Evolutionary conservation across 2,888 invertebrate genomes (phyloP), one percentile per base, ranked within the genome.

Genomic region (Anticlea derivata): DNA sequence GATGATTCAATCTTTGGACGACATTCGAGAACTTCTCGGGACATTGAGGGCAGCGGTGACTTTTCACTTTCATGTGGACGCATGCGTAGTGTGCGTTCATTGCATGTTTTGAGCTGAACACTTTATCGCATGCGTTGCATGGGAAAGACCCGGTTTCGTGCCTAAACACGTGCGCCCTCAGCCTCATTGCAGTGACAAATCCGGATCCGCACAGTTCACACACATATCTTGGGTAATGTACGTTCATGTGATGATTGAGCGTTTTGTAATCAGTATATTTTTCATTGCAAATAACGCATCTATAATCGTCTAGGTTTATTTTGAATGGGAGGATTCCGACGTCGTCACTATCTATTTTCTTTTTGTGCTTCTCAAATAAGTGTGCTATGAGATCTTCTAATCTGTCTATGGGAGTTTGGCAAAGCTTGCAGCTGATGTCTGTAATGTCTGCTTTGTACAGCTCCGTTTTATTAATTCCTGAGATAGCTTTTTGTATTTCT

Each of bases 91-190:
- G 92, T 45, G 92, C 81, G 13, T 91, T 90, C 46, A 77, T 84
- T 0, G 83, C 76, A 58, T 87, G 86, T 22, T 79, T 80, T 0
- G 91, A 92, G 0, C 86, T 78, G 41, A 91, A 92, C 0, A 89
- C 74, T 66, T 92, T 92, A 6, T 85, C 80, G 45, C 92, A 92
- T 6, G 68, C 78, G 0, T 89, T 87, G 51, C 92, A 92, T n/a
- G 79, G 65, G 22, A 80, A 75, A 0, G 80, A 73, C 0, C 86
- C 89, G 0, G 78, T 83, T 43, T 81, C 82, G 43, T 90, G 90
- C 0, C 85, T 80, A 33, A 80, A 81, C 0, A 75, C 69, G 11
- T 90, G 90, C 0, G 80, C 78, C 8, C 84, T 72, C 4, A 90
- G 58, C 1, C 90, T 68, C 20, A 83, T 81, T 0, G 84, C 84